Evolutionary conservation across 2,888 invertebrate species (phyloP).

Genomic region (Diarsia dahlii): DNA sequence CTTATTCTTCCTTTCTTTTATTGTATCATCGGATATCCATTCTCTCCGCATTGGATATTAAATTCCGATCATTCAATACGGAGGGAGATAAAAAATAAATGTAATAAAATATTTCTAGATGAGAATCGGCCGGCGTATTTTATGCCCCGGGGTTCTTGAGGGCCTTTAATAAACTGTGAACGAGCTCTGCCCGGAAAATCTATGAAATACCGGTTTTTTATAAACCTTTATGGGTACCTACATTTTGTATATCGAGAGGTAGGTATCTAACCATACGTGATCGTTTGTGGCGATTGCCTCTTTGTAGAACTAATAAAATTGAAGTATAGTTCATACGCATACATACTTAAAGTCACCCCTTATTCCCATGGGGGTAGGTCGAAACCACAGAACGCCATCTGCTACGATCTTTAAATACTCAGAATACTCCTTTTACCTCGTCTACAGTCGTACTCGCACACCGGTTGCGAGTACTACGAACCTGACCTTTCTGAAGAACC

Average conservation of each 20-base stretch:
- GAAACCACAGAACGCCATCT: too few relatives aligned
- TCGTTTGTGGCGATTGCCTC: not conserved
- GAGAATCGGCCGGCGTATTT: constrained; percentile 38
- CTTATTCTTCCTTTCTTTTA: constrained; percentile 53
- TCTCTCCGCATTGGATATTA: constrained; percentile 59
- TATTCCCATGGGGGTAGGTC: too few relatives aligned
- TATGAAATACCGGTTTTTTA: constrained; percentile 37
- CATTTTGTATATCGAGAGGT: not conserved
- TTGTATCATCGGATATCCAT: constrained; percentile 52
- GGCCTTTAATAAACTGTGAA: constrained; percentile 60
- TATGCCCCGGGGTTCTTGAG: constrained; percentile 29
- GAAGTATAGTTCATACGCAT: too few relatives aligned
- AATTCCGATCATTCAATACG: constrained; percentile 62
- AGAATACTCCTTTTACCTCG: too few relatives aligned
- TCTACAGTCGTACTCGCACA: too few relatives aligned
- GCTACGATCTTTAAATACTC: too few relatives aligned
- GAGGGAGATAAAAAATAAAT: constrained; percentile 55
- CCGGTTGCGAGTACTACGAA: too few relatives aligned
- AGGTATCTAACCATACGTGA: not conserved
- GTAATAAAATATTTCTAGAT: constrained; percentile 54
- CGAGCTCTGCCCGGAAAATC: constrained; percentile 24
- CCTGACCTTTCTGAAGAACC: too few relatives aligned
- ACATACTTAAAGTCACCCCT: too few relatives aligned
- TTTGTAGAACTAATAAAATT: not conserved
- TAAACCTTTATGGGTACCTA: constrained; percentile 23